phyloP scores from a whole-genome alignment of 1,140 invertebrate species.

The Penaeus japonicus region DNA sequence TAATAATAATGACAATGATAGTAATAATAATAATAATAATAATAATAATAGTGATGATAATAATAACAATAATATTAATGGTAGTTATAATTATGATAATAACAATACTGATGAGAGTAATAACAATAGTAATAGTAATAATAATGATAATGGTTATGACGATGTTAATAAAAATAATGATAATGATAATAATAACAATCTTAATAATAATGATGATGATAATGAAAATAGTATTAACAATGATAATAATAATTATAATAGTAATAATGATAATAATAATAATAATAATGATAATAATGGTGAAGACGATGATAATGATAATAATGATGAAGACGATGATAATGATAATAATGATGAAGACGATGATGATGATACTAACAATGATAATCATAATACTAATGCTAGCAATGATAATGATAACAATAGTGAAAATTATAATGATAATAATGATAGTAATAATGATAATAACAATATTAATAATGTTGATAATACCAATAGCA shows the following conservation, averaged over 20 bases:
- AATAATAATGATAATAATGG: background rate
- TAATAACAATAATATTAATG: background rate
- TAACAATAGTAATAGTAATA: background rate
- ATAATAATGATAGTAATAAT: background rate
- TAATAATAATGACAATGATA: conserved; percentile 2
- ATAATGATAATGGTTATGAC: no score
- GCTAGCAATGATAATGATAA: conserved; percentile 4
- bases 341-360: background rate
- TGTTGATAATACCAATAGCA: background rate
- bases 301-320: no score
- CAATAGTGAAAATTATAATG: background rate
- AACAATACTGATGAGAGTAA: background rate
- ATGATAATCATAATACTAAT: conserved; percentile 7
- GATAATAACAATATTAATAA: background rate
- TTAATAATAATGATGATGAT: no score
- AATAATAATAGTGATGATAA: conserved; percentile 1
- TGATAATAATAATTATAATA: no score
- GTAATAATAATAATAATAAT: conserved; percentile 14
- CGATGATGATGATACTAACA: background rate
- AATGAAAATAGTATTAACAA: no score
- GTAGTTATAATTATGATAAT: background rate
- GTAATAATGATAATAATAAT: no score
- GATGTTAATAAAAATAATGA: background rate
- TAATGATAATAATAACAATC: no score
- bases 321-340: background rate